phyloP scores from a whole-genome alignment of 2,797 vertebrate species.

The Lycodopsis pacificus region DNA sequence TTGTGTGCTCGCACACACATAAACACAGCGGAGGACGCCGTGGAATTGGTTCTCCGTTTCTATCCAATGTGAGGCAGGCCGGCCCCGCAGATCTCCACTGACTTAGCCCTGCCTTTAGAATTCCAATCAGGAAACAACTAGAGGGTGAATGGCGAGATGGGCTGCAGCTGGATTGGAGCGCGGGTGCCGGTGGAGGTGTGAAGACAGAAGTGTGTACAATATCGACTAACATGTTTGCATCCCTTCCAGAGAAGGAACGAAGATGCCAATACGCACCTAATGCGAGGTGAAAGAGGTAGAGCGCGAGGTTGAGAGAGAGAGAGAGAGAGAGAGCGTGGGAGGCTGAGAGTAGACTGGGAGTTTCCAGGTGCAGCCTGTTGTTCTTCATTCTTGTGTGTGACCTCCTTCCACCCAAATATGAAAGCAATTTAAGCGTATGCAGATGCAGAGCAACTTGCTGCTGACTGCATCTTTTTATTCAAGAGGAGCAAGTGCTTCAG shows the following conservation, averaged over 20 bases:
- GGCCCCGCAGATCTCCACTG: slow-evolving; percentile 28
- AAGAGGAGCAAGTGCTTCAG: slow-evolving; percentile 13
- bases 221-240: not conserved
- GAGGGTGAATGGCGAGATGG: slow-evolving; percentile 37
- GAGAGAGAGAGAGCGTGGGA: not conserved
- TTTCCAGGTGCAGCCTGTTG: slow-evolving; percentile 43
- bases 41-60: slow-evolving; percentile 42
- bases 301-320: not conserved
- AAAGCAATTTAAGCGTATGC: slow-evolving; percentile 36
- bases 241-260: not conserved
- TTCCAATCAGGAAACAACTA: slow-evolving; percentile 60
- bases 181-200: not conserved
- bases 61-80: slow-evolving; percentile 24
- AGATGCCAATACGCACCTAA: not conserved
- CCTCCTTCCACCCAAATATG: slow-evolving; percentile 43
- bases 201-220: not conserved
- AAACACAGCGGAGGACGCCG: slow-evolving; percentile 5
- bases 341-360: slow-evolving; percentile 14
- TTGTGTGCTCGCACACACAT: not conserved
- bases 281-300: slow-evolving; percentile 2
- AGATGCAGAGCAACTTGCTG: slow-evolving; percentile 39
- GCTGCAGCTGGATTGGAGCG: slow-evolving; percentile 10
- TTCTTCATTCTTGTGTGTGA: slow-evolving; percentile 54
- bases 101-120: slow-evolving; percentile 44
- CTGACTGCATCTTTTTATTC: slow-evolving; percentile 33